Conservation (phyloP, 2,797 vertebrate genomes). For the Nothura maculosa region DNA sequence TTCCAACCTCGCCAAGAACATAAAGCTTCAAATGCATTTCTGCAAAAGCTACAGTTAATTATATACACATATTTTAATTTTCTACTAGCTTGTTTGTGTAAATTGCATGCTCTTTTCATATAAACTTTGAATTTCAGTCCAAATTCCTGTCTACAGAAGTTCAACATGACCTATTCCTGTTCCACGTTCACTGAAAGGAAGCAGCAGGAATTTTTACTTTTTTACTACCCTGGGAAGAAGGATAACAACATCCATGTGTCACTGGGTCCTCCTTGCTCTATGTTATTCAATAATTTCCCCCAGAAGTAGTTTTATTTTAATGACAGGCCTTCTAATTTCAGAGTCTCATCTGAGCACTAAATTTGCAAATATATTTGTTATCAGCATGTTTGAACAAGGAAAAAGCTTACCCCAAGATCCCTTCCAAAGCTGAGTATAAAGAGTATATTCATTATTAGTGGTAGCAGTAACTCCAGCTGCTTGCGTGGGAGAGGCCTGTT, state of each 20-base stretch:
- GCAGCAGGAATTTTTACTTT: conserved; percentile 52
- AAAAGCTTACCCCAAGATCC: neutral
- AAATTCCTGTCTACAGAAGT: neutral
- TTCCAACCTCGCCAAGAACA: neutral
- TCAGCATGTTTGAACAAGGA: conserved; percentile 18
- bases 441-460: neutral
- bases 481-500: neutral
- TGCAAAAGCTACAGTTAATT: neutral
- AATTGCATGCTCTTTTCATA: neutral
- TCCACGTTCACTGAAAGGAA: neutral
- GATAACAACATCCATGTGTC: conserved; percentile 36
- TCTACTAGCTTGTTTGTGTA: neutral
- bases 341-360: conserved; percentile 22
- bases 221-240: conserved; percentile 43
- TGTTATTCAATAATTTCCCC: conserved; percentile 39
- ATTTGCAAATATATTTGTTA: conserved; percentile 53
- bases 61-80: neutral
- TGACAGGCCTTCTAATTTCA: conserved; percentile 59
- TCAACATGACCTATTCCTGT: conserved; percentile 15
- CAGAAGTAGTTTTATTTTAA: conserved; percentile 62
- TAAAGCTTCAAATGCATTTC: neutral
- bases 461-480: neutral
- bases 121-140: neutral
- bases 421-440: conserved; percentile 4
- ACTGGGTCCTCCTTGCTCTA: conserved; percentile 38